Evolutionary conservation across 2,113 vertebrate species (phyloP), one percentile per base, ranked within the genome.

Genomic region (Marcusenius ussheri): DNA sequence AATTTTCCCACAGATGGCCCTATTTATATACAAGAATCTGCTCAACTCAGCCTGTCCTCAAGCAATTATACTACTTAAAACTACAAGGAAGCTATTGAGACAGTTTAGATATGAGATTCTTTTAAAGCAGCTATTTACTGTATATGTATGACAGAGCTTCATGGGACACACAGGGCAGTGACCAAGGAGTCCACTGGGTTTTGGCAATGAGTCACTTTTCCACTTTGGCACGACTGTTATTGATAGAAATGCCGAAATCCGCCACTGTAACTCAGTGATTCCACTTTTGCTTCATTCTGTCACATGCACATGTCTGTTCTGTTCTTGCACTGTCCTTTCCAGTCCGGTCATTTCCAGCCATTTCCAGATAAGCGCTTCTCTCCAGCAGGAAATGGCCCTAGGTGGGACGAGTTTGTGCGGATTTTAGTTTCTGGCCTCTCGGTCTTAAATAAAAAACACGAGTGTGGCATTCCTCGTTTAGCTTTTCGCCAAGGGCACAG

Each of bases 291-390:
- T 53, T 80, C 17, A 21, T 84, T 49, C 56, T 49, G 35, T 35
- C 50, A 90, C 19, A 77, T 87, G 89, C 42, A n/a, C 7, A 1
- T 45, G 56, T 31, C 66, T 58, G 24, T 58, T 50, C 15, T 17
- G 45, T 31, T 66, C 27, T 45, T 53, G 3, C 39, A 42, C 46
- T 91, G 66, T 10, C 45, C 80, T 89, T 56, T 83, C 88, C 53
- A 90, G 31, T 2, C 39, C 15, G 24, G 90, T 92, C 56, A 89
- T 92, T 93, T 92, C 90, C 90, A 91, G 89, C 90, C 85, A 93
- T 94, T 94, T 93, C 91, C 91, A 5, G 15, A 94, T 91, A 92
- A 93, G 91, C 80, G 51, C 90, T 92, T 92, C 93, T 93, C 89
- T 93, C 47, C 88, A 35, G 83, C 80, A 92, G 92, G 91, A 93